phyloP scores from a whole-genome alignment of 2,113 vertebrate genomes.

The Formicarius rufipectus region DNA sequence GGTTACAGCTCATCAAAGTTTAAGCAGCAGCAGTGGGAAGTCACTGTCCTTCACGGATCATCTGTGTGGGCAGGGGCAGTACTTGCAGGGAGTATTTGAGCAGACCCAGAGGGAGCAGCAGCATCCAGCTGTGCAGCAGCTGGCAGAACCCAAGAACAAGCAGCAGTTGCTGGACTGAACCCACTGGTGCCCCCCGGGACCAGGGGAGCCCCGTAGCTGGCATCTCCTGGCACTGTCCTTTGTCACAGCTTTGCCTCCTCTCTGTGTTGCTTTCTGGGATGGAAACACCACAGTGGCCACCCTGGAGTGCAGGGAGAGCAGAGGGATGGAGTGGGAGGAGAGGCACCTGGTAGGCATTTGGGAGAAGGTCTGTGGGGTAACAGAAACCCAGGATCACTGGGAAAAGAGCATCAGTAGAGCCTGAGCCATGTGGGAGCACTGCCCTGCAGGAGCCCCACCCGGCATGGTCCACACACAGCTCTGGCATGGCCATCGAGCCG shows the following conservation, averaged over 20 bases:
- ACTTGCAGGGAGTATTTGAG: rapidly evolving
- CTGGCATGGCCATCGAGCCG: rapidly evolving
- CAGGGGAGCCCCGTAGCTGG: background rate
- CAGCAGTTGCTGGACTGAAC: background rate
- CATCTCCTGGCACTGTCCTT: background rate
- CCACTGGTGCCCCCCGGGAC: rapidly evolving
- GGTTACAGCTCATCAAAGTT: constrained; percentile 83
- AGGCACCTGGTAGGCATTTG: no score
- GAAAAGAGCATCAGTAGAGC: background rate
- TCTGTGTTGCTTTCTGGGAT: background rate
- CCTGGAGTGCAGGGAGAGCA: background rate
- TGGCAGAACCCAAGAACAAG: background rate
- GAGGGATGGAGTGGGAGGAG: background rate
- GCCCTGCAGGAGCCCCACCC: rapidly evolving
- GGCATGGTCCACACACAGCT: rapidly evolving
- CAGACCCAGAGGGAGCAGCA: background rate
- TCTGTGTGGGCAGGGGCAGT: background rate
- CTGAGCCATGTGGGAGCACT: rapidly evolving
- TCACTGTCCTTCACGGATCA: constrained; percentile 19
- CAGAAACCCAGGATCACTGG: background rate
- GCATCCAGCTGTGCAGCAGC: background rate
- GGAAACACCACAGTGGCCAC: no score
- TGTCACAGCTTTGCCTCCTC: background rate
- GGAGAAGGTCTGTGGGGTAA: background rate
- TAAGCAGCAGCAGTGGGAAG: constrained; percentile 77